Percentiles rank a stretch among this genome's conserved stretches.
These are phyloP conservation scores for Melipona beecheii DNA, from an alignment of 2,888 invertebrate species.

Conservation along the genomic window DNA sequence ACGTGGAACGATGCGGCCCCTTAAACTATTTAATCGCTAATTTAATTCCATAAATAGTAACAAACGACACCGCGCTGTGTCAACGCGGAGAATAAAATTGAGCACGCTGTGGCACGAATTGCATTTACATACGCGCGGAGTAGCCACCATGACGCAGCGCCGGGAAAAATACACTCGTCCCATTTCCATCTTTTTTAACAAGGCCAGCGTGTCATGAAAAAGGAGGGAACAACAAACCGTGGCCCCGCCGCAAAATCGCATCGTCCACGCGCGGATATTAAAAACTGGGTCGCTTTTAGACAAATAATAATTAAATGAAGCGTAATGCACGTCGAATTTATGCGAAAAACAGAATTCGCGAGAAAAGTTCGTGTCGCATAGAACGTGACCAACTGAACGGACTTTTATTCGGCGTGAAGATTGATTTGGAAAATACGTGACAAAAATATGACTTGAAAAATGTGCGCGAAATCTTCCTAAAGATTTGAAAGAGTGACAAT, in stretches of 20 bases:
- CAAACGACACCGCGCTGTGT: background rate
- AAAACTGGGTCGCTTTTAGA: background rate
- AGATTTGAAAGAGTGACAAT: too few species aligned
- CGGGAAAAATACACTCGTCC: slow-evolving; percentile 18
- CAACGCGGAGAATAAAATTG: slow-evolving; percentile 16
- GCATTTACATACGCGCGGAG: slow-evolving; percentile 21
- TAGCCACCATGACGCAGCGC: background rate
- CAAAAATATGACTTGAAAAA: background rate
- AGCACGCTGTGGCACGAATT: slow-evolving; percentile 8
- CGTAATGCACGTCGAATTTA: background rate
- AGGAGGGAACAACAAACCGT: slow-evolving; percentile 19
- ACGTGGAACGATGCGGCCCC: too few species aligned
- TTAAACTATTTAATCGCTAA: slow-evolving; percentile 34
- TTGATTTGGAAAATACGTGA: background rate
- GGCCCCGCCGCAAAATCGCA: background rate
- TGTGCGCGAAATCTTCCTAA: too few species aligned
- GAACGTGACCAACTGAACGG: background rate
- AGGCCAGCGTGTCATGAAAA: slow-evolving; percentile 21
- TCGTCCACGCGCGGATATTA: background rate
- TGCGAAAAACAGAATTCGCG: background rate
- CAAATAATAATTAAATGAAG: background rate
- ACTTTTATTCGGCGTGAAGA: background rate
- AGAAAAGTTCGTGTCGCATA: background rate
- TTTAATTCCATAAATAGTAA: slow-evolving; percentile 39
- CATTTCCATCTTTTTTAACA: slow-evolving; percentile 29